Conservation (phyloP, 2,113 vertebrate genomes). For the Damaliscus lunatus region DNA sequence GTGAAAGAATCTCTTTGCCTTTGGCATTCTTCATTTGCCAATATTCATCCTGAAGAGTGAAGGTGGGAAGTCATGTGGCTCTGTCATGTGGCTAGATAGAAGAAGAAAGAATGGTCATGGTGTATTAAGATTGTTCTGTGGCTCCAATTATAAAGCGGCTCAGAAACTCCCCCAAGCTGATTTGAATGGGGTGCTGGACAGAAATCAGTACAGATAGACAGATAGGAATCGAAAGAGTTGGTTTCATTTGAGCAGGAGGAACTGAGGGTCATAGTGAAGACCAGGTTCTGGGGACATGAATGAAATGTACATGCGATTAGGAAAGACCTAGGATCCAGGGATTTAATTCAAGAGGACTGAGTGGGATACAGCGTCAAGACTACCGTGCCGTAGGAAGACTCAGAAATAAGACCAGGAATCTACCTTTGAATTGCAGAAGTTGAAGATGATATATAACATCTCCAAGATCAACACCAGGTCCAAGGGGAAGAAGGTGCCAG, state of each 20-base stretch:
- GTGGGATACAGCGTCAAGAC: neutral
- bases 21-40: neutral
- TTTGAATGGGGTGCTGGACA: neutral
- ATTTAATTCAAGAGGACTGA: neutral
- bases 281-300: neutral
- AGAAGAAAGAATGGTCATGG: neutral
- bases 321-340: neutral
- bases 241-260: neutral
- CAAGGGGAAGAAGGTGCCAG: neutral
- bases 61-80: neutral
- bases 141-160: neutral
- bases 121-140: neutral
- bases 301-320: neutral
- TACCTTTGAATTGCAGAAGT: neutral
- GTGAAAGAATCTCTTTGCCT: neutral
- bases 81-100: neutral
- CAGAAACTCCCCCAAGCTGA: neutral
- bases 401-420: neutral
- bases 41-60: neutral
- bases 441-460: neutral
- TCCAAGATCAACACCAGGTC: neutral
- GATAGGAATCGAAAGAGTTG: neutral
- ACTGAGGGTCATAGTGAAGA: neutral
- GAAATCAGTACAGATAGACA: neutral
- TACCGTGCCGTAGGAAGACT: neutral